phyloP scores from a whole-genome alignment of 2,888 invertebrate species.

The Scaptomyza reducta region DNA sequence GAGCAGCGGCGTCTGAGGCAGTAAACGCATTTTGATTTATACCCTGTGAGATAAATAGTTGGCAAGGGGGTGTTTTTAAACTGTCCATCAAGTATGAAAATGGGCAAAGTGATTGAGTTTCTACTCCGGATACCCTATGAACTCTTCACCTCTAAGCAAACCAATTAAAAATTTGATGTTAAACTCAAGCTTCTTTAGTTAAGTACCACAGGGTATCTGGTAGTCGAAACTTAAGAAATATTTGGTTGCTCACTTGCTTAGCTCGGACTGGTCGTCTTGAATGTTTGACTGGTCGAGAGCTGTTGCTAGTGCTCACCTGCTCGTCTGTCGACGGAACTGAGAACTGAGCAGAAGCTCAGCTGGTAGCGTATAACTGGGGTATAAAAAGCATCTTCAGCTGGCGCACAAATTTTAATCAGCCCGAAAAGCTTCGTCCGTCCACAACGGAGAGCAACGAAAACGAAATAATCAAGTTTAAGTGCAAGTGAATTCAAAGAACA shows the following conservation, averaged over 20 bases:
- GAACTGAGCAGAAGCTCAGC: conserved; percentile 56
- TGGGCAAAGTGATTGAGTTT: no score
- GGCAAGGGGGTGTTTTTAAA: neutral
- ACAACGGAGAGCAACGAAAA: conserved; percentile 49
- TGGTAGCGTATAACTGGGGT: conserved; percentile 39
- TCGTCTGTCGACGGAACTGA: conserved; percentile 26
- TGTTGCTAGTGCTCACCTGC: conserved; percentile 12
- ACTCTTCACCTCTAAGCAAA: no score
- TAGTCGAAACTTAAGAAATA: neutral
- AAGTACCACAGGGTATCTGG: conserved; percentile 23
- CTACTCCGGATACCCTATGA: no score
- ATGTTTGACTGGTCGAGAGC: conserved; percentile 40
- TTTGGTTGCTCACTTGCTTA: neutral
- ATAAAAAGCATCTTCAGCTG: conserved; percentile 83
- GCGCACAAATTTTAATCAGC: conserved; percentile 82
- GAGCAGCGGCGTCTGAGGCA: conserved; percentile 20
- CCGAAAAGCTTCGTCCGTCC: conserved; percentile 76
- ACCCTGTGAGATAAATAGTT: conserved; percentile 14
- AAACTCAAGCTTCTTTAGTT: no score
- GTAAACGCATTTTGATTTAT: conserved; percentile 48
- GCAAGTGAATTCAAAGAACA: conserved; percentile 27
- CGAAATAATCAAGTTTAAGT: conserved; percentile 23
- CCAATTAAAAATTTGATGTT: no score
- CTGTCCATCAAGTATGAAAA: no score
- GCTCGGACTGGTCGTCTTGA: conserved; percentile 35